These are phyloP conservation scores for Amphiduros pacificus DNA, from an alignment of 2,888 invertebrate species.

Conservation along the genomic window DNA sequence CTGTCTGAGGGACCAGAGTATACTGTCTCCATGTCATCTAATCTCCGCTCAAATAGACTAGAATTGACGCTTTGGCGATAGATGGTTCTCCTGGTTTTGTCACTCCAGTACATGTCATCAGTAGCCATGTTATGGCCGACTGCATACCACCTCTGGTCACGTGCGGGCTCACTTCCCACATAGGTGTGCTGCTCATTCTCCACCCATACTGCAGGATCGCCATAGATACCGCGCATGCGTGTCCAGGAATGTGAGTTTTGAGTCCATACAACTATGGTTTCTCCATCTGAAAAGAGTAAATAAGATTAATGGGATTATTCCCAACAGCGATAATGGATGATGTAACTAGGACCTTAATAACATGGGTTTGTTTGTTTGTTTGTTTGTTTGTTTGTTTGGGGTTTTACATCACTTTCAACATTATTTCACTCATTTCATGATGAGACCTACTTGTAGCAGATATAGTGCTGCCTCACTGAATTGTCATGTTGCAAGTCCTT, in stretches of 20 bases:
- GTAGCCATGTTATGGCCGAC: conserved; percentile 2
- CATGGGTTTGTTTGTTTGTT: no score
- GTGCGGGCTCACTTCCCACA: conserved; percentile 1
- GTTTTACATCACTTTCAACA: no score
- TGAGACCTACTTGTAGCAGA: no score
- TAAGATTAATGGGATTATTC: no score
- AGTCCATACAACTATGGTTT: conserved; percentile 12
- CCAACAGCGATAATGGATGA: no score
- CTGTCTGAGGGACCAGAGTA: no score
- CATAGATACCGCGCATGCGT: conserved; percentile 9
- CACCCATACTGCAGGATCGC: conserved; percentile 6
- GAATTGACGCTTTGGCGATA: conserved; percentile 2
- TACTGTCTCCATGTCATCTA: no score
- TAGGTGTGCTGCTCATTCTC: background rate
- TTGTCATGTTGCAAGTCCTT: no score
- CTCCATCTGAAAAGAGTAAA: background rate
- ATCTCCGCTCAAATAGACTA: background rate
- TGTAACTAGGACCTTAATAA: no score
- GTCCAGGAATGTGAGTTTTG: conserved; percentile 15
- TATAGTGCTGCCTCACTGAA: no score
- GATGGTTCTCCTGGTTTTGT: background rate
- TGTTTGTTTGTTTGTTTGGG: no score
- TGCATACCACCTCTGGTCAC: background rate
- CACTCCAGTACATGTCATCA: conserved; percentile 8
- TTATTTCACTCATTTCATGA: no score